phyloP scores from a whole-genome alignment of 2,797 vertebrate species.

The Hemibagrus guttatus region DNA sequence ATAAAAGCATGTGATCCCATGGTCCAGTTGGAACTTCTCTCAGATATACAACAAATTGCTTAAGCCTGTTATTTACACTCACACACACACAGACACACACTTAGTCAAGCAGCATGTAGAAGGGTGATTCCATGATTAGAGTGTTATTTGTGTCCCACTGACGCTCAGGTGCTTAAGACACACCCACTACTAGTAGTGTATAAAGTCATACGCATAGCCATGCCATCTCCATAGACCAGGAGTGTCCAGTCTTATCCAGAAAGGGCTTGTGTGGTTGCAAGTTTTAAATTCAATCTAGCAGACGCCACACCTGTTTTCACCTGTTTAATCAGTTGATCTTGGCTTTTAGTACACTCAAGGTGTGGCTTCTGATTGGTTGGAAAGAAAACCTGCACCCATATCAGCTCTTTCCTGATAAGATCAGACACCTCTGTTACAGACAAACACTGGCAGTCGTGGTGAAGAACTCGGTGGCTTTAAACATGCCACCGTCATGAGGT shows the following conservation, averaged over 20 bases:
- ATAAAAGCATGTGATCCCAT: slow-evolving; percentile 7
- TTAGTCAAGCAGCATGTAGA: not conserved
- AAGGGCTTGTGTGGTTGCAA: no score
- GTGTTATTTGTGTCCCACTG: not conserved
- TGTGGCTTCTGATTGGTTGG: no score
- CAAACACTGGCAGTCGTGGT: not conserved
- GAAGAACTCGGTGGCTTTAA: not conserved
- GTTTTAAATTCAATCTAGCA: no score
- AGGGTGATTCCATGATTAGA: not conserved
- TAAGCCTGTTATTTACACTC: not conserved
- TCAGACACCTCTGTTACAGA: no score
- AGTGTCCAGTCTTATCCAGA: no score
- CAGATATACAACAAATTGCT: slow-evolving; percentile 1
- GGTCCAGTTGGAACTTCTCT: slow-evolving; percentile 47
- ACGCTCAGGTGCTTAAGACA: not conserved
- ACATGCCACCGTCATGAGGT: not conserved
- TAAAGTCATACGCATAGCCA: no score
- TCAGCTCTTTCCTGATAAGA: no score
- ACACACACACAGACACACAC: not conserved
- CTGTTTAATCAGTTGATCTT: no score
- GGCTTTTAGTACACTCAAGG: no score
- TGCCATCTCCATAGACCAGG: not conserved
- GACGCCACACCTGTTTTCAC: no score
- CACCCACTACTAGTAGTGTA: not conserved
- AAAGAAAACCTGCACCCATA: no score